Conservation (phyloP, 2,797 vertebrate species). For the Coranthus polyacanthus region DNA sequence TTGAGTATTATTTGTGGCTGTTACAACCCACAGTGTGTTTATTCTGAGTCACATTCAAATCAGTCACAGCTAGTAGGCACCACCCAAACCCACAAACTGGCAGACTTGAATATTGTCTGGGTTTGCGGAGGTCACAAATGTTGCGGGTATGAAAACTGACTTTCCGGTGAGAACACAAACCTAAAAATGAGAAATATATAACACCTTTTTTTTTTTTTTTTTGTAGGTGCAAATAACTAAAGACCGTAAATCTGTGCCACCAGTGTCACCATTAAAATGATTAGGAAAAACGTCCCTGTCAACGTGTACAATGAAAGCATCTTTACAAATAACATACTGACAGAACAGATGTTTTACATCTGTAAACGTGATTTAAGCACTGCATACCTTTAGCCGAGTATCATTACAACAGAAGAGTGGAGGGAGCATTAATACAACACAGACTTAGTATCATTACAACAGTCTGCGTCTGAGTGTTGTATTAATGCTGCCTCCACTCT, state of each 20-base stretch:
- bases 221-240: no score
- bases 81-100: conserved; percentile 56
- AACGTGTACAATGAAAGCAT: neutral
- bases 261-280: no score
- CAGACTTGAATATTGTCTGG: conserved; percentile 55
- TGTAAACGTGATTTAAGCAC: conserved; percentile 16
- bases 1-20: conserved; percentile 55
- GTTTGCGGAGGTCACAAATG: conserved; percentile 38
- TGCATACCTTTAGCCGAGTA: neutral
- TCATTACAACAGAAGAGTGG: conserved; percentile 8
- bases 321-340: neutral
- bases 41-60: conserved; percentile 62
- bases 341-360: conserved; percentile 14
- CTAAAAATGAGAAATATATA: conserved; percentile 5
- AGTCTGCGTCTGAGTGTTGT: neutral
- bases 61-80: conserved; percentile 48
- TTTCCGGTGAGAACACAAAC: conserved; percentile 28
- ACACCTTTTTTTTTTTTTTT: no score
- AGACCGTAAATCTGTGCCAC: no score
- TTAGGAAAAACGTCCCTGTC: neutral
- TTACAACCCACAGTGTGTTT: conserved; percentile 50
- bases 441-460: conserved; percentile 8
- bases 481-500: conserved; percentile 8
- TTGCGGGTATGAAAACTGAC: conserved; percentile 21
- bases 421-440: no score